Percentiles rank a stretch among this genome's conserved stretches.
Evolutionary conservation across 1,140 invertebrate genomes (phyloP).

Genomic region (Aleiodes sp.): DNA sequence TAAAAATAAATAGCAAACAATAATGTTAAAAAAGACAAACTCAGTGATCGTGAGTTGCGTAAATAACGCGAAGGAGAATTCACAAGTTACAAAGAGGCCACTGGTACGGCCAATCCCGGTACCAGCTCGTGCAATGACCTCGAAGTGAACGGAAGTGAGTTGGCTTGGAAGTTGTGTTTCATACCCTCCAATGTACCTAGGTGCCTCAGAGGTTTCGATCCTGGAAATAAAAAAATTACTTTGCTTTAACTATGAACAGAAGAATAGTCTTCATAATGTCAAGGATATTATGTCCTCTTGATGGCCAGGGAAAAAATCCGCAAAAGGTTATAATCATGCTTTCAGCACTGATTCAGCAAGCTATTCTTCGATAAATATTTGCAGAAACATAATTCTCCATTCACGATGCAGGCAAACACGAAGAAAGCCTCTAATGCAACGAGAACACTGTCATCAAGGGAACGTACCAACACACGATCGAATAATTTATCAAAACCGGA

Average conservation of each 20-base stretch:
- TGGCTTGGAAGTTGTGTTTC: constrained; percentile 26
- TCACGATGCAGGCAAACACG: not conserved
- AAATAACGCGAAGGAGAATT: constrained; percentile 20
- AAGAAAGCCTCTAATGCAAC: not conserved
- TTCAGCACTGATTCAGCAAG: too few species aligned
- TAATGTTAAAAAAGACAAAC: constrained; percentile 9
- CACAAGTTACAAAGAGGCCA: constrained; percentile 30
- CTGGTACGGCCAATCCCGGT: constrained; percentile 35
- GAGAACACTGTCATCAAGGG: not conserved
- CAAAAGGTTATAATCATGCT: too few species aligned
- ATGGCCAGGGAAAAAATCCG: too few species aligned
- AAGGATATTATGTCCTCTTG: too few species aligned
- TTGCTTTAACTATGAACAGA: too few species aligned
- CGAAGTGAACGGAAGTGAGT: constrained; percentile 40
- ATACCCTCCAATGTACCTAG: constrained; percentile 7
- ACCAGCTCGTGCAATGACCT: constrained; percentile 39
- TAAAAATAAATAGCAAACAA: not conserved
- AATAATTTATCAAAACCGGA: constrained; percentile 40
- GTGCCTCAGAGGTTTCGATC: constrained; percentile 23
- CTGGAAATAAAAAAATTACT: too few species aligned
- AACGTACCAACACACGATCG: constrained; percentile 16
- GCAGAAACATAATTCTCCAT: not conserved
- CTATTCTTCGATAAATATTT: too few species aligned
- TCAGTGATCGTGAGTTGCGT: not conserved
- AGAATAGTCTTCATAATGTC: too few species aligned